A percentile compares a stretch with the other conserved stretches of the same genome.
These are phyloP conservation scores for Dyspetes luteomarginatus DNA, from an alignment of 2,888 invertebrate genomes.

Conservation along the genomic window DNA sequence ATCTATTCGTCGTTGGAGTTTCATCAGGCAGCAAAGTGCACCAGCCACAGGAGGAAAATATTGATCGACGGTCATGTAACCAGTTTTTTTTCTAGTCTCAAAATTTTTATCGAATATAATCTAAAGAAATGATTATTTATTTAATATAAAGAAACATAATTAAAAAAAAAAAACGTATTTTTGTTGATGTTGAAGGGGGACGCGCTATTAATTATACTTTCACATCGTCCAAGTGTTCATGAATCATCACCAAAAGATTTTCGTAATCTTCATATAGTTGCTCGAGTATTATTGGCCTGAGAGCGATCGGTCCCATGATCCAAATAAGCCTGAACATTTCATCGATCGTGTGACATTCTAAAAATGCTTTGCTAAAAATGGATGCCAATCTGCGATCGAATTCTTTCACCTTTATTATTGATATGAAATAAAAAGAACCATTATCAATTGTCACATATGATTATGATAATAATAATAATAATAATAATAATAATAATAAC, in stretches of 20 bases:
- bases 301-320: slow-evolving; percentile 89
- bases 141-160: slow-evolving; percentile 16
- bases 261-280: slow-evolving; percentile 89
- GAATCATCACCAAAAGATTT: slow-evolving; percentile 87
- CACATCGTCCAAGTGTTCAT: slow-evolving; percentile 87
- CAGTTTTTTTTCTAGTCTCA: slow-evolving; percentile 56
- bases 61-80: slow-evolving; percentile 84
- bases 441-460: too few relatives aligned
- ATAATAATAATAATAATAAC: too few relatives aligned
- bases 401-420: slow-evolving; percentile 84
- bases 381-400: slow-evolving; percentile 92
- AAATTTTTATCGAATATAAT: slow-evolving; percentile 73
- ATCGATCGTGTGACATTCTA: slow-evolving; percentile 90
- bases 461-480: too few relatives aligned
- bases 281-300: slow-evolving; percentile 89
- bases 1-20: slow-evolving; percentile 86
- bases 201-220: slow-evolving; percentile 84
- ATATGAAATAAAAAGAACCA: too few relatives aligned
- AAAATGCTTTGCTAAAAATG: slow-evolving; percentile 91
- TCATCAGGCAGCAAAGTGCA: slow-evolving; percentile 89
- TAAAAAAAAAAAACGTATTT: slow-evolving; percentile 5
- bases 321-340: slow-evolving; percentile 88
- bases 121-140: slow-evolving; percentile 62
- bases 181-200: neutral
- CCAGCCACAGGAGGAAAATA: slow-evolving; percentile 92